Evolutionary conservation across 2,113 vertebrate species (phyloP).

Genomic region (Puma concolor): DNA sequence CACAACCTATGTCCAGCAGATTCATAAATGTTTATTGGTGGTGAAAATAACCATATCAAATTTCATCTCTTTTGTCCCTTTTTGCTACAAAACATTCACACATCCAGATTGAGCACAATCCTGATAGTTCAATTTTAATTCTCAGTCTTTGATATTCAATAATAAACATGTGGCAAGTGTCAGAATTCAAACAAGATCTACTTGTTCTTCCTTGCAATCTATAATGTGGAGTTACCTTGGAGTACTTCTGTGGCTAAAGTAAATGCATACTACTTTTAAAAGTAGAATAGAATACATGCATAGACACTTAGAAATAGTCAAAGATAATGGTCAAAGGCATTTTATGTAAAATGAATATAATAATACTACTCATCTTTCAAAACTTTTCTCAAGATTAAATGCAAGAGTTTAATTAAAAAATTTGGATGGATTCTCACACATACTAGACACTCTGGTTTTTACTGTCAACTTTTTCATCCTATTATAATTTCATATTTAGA

Average conservation of each 20-base stretch:
- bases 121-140: slow-evolving; percentile 63
- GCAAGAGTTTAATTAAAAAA: neutral
- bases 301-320: neutral
- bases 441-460: neutral
- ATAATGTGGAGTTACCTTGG: neutral
- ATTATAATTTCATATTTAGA: neutral
- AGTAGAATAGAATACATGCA: neutral
- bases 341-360: neutral
- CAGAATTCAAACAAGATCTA: slow-evolving; percentile 36
- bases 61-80: neutral
- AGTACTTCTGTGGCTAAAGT: neutral
- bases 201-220: neutral
- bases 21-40: slow-evolving; percentile 24
- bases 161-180: slow-evolving; percentile 7
- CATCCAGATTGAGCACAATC: neutral
- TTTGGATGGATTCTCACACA: neutral
- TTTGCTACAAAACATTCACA: slow-evolving; percentile 47
- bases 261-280: neutral
- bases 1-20: neutral
- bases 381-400: neutral
- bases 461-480: neutral
- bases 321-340: neutral
- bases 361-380: neutral
- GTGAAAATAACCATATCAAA: slow-evolving; percentile 27
- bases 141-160: slow-evolving; percentile 58